These are phyloP conservation scores for Otocyon megalotis DNA, from an alignment of 2,113 vertebrate species.

Conservation along the genomic window DNA sequence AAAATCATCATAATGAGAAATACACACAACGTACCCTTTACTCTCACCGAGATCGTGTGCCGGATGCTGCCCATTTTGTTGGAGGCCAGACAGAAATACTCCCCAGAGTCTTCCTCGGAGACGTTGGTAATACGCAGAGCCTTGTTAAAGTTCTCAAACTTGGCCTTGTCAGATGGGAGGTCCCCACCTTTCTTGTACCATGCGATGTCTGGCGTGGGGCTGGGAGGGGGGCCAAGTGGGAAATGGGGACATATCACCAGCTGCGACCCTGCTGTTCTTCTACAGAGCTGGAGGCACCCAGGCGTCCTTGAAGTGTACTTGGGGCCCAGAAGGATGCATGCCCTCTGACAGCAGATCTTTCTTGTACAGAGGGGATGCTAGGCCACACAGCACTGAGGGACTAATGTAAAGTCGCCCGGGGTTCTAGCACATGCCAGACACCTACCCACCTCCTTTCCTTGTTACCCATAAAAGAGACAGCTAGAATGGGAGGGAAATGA, in stretches of 20 bases:
- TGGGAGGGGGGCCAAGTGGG: slow-evolving; percentile 76
- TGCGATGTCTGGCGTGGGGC: slow-evolving; percentile 94
- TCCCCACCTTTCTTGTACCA: slow-evolving; percentile 98
- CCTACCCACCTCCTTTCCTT: neutral
- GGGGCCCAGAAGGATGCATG: neutral
- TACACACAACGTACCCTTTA: slow-evolving; percentile 94
- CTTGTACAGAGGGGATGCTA: neutral
- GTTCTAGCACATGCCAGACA: neutral
- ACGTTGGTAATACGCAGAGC: slow-evolving; percentile 93
- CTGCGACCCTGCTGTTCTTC: neutral
- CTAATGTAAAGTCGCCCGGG: neutral
- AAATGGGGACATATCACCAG: neutral
- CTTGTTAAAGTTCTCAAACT: slow-evolving; percentile 95
- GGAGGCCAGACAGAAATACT: slow-evolving; percentile 96
- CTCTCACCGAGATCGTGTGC: slow-evolving; percentile 96
- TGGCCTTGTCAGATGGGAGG: slow-evolving; percentile 92
- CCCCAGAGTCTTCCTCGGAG: slow-evolving; percentile 96
- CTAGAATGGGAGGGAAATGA: neutral
- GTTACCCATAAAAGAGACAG: neutral
- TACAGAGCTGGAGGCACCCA: neutral
- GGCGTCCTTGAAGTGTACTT: neutral
- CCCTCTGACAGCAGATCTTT: neutral
- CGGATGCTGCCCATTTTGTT: slow-evolving; percentile 96
- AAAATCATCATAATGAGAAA: slow-evolving; percentile 74
- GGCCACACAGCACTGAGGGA: neutral